Conservation (phyloP, 2,797 vertebrate species). For the Falco biarmicus region DNA sequence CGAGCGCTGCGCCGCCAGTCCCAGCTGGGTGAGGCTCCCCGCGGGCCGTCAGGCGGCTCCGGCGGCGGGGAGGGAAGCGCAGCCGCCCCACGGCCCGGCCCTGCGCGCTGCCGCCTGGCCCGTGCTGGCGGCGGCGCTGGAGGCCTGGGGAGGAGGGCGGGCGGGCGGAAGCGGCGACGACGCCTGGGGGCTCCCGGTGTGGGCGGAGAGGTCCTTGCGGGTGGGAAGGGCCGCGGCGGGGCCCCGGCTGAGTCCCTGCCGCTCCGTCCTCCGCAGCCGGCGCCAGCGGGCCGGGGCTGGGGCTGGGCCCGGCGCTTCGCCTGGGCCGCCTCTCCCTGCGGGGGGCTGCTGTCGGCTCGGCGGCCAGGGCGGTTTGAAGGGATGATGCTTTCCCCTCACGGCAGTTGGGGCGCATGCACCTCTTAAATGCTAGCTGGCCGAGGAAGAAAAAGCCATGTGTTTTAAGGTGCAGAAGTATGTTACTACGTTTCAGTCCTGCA, state of each 20-base stretch:
- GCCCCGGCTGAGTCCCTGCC: no score
- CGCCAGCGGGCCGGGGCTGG: neutral
- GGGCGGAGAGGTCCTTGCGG: neutral
- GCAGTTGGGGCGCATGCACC: fast-evolving
- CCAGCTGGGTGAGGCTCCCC: constrained; percentile 14
- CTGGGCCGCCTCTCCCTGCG: neutral
- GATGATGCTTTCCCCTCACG: neutral
- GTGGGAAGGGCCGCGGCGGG: neutral
- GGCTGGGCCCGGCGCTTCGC: neutral
- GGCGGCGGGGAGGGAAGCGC: neutral
- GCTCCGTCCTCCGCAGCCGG: neutral
- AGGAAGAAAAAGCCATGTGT: fast-evolving
- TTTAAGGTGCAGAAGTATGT: neutral
- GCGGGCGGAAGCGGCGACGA: neutral
- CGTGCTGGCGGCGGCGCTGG: neutral
- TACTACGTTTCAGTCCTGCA: neutral
- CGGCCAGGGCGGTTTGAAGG: neutral
- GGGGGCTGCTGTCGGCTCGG: neutral
- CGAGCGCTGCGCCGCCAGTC: constrained; percentile 2
- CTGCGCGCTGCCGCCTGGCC: neutral
- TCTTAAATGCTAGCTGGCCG: neutral
- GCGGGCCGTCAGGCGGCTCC: neutral
- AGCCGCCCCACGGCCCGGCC: neutral
- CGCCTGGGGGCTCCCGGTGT: neutral
- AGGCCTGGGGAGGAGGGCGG: neutral